These are phyloP conservation scores for Urosaurus nigricauda DNA, from an alignment of 2,797 vertebrate genomes.

Conservation along the genomic window DNA sequence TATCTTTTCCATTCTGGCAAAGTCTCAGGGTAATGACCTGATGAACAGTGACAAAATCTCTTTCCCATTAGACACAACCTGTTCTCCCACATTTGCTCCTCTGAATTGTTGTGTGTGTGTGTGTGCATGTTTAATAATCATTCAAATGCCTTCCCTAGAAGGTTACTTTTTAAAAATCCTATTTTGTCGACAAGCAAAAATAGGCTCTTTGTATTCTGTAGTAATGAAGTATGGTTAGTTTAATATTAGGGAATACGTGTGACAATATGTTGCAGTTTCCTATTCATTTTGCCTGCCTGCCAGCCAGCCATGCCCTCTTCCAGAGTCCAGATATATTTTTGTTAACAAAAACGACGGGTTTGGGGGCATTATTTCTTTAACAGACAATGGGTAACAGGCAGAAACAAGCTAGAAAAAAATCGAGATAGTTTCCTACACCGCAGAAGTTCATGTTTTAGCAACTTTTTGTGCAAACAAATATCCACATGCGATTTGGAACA, in stretches of 20 bases:
- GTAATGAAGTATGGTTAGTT: neutral
- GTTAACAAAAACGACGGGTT: no score
- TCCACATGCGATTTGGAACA: no score
- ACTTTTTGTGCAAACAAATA: no score
- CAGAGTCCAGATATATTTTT: no score
- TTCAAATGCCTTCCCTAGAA: slow-evolving; percentile 21
- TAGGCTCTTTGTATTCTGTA: neutral
- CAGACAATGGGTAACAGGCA: no score
- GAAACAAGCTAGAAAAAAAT: no score
- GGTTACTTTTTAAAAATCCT: neutral
- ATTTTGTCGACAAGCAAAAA: neutral
- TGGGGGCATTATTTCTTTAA: no score
- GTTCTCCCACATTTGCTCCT: slow-evolving; percentile 37
- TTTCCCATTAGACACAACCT: slow-evolving; percentile 41
- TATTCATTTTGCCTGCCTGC: neutral
- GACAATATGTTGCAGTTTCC: neutral
- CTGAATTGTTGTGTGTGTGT: slow-evolving; percentile 40
- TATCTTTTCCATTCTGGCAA: slow-evolving; percentile 41
- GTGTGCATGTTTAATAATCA: neutral
- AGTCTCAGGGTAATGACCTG: slow-evolving; percentile 3
- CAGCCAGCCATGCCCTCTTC: neutral
- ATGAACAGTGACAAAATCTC: neutral
- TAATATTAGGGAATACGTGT: neutral
- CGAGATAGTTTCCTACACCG: no score
- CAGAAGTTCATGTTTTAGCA: no score